Conservation (phyloP, 64 coral and sea anemone genomes). For the Hydrozoanthus tunicans region DNA sequence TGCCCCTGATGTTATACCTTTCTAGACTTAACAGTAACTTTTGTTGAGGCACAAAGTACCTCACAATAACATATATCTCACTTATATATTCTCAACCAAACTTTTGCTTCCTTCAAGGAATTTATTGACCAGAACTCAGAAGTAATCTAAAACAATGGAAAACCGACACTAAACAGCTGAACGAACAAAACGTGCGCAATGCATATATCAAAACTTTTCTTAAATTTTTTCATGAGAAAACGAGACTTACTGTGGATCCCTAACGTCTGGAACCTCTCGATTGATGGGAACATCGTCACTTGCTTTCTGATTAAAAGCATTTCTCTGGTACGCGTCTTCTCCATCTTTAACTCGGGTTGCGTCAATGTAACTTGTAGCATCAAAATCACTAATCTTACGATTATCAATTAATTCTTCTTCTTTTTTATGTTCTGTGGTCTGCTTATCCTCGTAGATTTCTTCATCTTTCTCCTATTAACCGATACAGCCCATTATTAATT, state of each 20-base stretch:
- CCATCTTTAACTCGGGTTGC: conserved; percentile 77
- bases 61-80: no score
- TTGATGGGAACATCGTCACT: conserved; percentile 86
- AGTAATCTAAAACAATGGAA: no score
- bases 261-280: conserved; percentile 90
- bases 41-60: no score
- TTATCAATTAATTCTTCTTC: conserved; percentile 37
- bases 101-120: no score
- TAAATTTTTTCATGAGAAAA: no score
- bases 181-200: no score
- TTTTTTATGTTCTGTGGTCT: not conserved
- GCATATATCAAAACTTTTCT: no score
- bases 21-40: no score
- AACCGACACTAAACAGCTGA: no score
- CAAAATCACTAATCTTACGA: conserved; percentile 79
- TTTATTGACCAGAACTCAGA: no score
- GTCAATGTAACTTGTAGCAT: conserved; percentile 67
- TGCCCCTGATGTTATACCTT: no score
- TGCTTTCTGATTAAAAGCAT: conserved; percentile 97
- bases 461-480: not conserved
- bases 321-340: conserved; percentile 85
- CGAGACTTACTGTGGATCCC: conserved; percentile 88
- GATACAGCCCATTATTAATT: not conserved
- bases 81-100: no score
- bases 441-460: not conserved